Percentiles rank a stretch among this genome's conserved stretches.
phyloP scores from a whole-genome alignment of 2,797 vertebrate genomes.

The Alcedo atthis region DNA sequence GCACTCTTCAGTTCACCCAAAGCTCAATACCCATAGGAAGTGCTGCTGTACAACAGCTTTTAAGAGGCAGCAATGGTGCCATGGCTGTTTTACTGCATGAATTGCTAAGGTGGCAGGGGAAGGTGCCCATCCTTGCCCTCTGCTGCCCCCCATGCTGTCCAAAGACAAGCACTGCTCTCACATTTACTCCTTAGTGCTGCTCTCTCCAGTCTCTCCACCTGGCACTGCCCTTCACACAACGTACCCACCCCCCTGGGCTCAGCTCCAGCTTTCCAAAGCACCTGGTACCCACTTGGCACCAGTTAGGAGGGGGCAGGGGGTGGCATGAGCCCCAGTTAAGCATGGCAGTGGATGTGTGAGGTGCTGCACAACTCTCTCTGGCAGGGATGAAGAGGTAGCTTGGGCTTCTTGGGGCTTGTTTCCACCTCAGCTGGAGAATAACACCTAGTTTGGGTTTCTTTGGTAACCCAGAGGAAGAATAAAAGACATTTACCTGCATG shows the following conservation, averaged over 20 bases:
- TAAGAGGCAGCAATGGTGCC: not conserved
- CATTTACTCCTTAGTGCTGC: not conserved
- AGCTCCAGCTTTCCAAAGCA: not conserved
- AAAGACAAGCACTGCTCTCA: not conserved
- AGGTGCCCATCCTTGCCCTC: not conserved
- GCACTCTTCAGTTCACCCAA: not conserved
- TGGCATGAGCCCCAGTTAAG: not conserved
- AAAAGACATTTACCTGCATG: not conserved
- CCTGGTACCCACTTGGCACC: not conserved
- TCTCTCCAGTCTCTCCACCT: slow-evolving; percentile 17
- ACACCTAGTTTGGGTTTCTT: not conserved
- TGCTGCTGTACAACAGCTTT: not conserved
- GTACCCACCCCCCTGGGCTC: rapidly evolving
- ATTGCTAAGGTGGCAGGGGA: not conserved
- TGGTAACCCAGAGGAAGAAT: not conserved
- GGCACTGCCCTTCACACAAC: not conserved
- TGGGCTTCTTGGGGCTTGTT: slow-evolving; percentile 15
- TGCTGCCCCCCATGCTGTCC: not conserved
- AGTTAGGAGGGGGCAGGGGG: not conserved
- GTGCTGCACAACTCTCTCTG: not conserved
- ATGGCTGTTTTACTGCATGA: not conserved
- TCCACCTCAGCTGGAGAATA: not conserved
- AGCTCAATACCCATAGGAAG: not conserved
- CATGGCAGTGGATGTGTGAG: rapidly evolving
- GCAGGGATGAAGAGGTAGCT: not conserved